A percentile compares a stretch with the other conserved stretches of the same genome.
Evolutionary conservation across 2,888 invertebrate genomes (phyloP).

Genomic region (Drosophila kuntzei): DNA sequence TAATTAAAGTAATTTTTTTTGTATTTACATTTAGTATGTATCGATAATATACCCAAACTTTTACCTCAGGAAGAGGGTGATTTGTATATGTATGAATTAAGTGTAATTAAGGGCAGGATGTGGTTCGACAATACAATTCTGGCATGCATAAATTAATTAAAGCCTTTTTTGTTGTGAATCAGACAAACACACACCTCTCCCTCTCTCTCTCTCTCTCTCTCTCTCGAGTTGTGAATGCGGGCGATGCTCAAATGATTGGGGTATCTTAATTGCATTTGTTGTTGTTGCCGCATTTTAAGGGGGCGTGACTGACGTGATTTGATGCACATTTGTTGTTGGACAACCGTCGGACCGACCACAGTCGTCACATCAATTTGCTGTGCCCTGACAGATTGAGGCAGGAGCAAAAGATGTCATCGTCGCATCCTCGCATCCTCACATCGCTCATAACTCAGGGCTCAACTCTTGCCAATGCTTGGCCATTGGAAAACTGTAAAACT

Average conservation of each 20-base stretch:
- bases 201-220: too few relatives aligned
- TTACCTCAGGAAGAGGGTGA: not conserved
- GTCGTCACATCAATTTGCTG: constrained; percentile 65
- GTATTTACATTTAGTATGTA: not conserved
- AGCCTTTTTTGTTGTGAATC: constrained; percentile 46
- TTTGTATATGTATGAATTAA: not conserved
- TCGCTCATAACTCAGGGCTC: constrained; percentile 62
- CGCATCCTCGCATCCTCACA: constrained; percentile 32
- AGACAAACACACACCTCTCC: constrained; percentile 20
- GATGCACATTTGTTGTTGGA: constrained; percentile 27
- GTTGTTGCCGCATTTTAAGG: not conserved
- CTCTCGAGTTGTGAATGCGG: constrained; percentile 26
- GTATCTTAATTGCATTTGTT: constrained; percentile 35
- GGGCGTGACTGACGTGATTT: constrained; percentile 5
- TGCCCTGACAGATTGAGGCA: constrained; percentile 64
- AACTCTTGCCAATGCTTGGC: constrained; percentile 39
- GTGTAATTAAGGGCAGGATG: not conserved
- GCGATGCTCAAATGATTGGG: constrained; percentile 3
- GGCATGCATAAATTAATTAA: constrained; percentile 58
- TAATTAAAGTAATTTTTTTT: too few relatives aligned
- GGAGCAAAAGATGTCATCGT: constrained; percentile 49
- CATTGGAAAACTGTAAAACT: constrained; percentile 71
- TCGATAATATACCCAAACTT: not conserved
- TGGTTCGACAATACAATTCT: constrained; percentile 12
- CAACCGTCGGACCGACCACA: constrained; percentile 28